Base-by-base conservation (phyloP, 2,113 vertebrate genomes). In the Serinus canaria region DNA sequence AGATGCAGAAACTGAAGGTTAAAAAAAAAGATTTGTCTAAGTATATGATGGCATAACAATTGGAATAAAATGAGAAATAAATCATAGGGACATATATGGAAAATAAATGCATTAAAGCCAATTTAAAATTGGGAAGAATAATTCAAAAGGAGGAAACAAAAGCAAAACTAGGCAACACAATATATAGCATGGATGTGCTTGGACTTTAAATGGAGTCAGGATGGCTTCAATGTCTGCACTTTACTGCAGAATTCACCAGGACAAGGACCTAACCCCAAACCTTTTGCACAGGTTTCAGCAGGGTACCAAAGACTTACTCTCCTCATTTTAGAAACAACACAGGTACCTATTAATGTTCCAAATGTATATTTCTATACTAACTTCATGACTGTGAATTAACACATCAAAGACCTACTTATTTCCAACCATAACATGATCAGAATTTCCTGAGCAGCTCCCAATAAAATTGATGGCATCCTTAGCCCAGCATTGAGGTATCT, bases 111-210 rank as follows among this genome's bases (percentile, higher is more conserved):
- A 83, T 69, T 85, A 63, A 93, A 93, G 17, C 33, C 4, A 77
- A 69, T 89, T 50, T 76, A 35, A 94, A 83, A 44, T 87, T 70
- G 55, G 60, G 43, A 90, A 49, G 63, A 83, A 86, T 63, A 77
- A n/a, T 85, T 94, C 55, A 85, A 79, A 91, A 93, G 67, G 7
- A 92, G 83, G 78, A 83, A 91, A 55, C 30, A 95, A 88, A 80
- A 44, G 59, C 43, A 85, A 72, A 66, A 39, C 37, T 30, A 50
- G 24, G 60, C 55, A 76, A 43, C 14, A 58, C 28, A 84, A 58
- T 82, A 43, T 49, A 53, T 15, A 76, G 21, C 20, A 30, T 15
- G 39, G 31, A 77, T 7, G 8, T 53, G 18, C 44, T 41, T 76
- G 59, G 55, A 43, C 66, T 72, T 79, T 47, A 69, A 69, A 53